Evolutionary conservation across 2,797 vertebrate genomes (phyloP).

Genomic region (Cossypha polioptera): DNA sequence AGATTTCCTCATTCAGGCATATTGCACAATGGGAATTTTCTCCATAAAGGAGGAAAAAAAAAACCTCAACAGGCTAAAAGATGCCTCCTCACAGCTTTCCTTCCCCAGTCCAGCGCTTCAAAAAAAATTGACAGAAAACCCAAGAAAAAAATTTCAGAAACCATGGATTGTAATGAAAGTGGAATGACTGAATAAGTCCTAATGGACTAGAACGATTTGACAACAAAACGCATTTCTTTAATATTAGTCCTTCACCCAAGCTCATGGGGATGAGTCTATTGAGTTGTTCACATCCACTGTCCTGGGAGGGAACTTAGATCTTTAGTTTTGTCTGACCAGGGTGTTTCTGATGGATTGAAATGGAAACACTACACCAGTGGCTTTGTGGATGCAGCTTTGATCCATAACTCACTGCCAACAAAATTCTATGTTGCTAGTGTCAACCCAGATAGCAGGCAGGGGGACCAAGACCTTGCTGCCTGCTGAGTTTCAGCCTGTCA

Average conservation of each 20-base stretch:
- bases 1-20: neutral
- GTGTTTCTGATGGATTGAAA: neutral
- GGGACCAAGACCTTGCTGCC: rapidly evolving
- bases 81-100: neutral
- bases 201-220: neutral
- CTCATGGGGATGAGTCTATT: neutral
- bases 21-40: neutral
- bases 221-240: neutral
- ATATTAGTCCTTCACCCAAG: neutral
- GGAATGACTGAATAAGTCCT: neutral
- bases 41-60: neutral
- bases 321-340: neutral
- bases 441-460: neutral
- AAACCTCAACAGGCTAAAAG: neutral
- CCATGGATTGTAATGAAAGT: neutral
- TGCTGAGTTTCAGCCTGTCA: neutral
- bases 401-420: neutral
- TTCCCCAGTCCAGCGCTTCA: neutral
- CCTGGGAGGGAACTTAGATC: neutral
- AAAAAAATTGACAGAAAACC: neutral
- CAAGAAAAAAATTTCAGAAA: neutral
- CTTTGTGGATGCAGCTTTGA: neutral
- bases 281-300: neutral
- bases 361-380: neutral
- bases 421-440: neutral